phyloP scores from a whole-genome alignment of 2,888 invertebrate species.

The Coremacera marginata region DNA sequence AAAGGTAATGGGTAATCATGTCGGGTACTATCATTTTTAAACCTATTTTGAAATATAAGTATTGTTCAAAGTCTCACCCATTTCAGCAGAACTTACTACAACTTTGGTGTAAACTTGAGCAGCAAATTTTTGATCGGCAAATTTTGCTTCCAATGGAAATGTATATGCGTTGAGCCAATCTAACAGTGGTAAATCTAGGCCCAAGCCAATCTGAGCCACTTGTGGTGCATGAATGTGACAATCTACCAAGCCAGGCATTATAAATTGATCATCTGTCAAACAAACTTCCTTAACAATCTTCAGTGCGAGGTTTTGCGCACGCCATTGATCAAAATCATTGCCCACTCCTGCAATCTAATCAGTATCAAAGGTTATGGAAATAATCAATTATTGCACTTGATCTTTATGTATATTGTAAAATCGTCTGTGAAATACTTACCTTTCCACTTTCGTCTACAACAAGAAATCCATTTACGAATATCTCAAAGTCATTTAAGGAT shows the following conservation, averaged over 20 bases:
- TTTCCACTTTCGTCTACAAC: constrained; percentile 72
- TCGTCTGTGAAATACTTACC: constrained; percentile 63
- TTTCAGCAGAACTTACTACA: constrained; percentile 75
- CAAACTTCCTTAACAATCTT: constrained; percentile 47
- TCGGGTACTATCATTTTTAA: no score
- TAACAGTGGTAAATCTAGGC: constrained; percentile 82
- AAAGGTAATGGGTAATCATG: no score
- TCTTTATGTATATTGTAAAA: neutral
- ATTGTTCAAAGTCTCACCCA: no score
- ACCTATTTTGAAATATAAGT: no score
- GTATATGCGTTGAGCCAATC: constrained; percentile 90
- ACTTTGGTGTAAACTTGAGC: constrained; percentile 79
- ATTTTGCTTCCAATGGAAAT: constrained; percentile 84
- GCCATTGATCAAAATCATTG: constrained; percentile 57
- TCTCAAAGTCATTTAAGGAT: constrained; percentile 66
- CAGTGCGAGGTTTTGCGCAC: constrained; percentile 33
- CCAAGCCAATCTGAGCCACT: constrained; percentile 87
- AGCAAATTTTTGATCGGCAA: constrained; percentile 78
- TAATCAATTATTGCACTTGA: neutral
- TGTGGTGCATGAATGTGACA: constrained; percentile 93
- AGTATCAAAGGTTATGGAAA: neutral
- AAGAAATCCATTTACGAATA: constrained; percentile 72
- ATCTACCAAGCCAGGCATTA: constrained; percentile 91
- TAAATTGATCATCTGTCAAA: constrained; percentile 73
- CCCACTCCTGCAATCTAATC: constrained; percentile 69